These are phyloP conservation scores for rabbit (Oryctolagus cuniculus) DNA, from an alignment of 2,113 vertebrate species.

Conservation along the genomic window mOryCun1.1 NC_091436.1:17351501-17352000, in stretches of 20 bases:
- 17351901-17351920: neutral
- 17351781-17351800: neutral
- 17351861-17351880: constrained; percentile 15
- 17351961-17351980: neutral
- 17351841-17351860: neutral
- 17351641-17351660: constrained; percentile 42
- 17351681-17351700: constrained; percentile 30
- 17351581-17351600: constrained; percentile 11
- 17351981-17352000: neutral
- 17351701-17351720: neutral
- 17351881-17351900: neutral
- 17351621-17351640: neutral
- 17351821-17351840: neutral
- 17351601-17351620: neutral
- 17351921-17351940: neutral
- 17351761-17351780: neutral
- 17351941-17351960: neutral
- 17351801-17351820: neutral
- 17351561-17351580: neutral
- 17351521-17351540: neutral
- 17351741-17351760: neutral
- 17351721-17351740: neutral
- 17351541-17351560: neutral
- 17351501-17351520: too few species aligned
- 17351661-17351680: constrained; percentile 18